A percentile compares a stretch with the other conserved stretches of the same genome.
Evolutionary conservation across 2,797 vertebrate genomes (phyloP).

Genomic region (Sphaeramia orbicularis): DNA sequence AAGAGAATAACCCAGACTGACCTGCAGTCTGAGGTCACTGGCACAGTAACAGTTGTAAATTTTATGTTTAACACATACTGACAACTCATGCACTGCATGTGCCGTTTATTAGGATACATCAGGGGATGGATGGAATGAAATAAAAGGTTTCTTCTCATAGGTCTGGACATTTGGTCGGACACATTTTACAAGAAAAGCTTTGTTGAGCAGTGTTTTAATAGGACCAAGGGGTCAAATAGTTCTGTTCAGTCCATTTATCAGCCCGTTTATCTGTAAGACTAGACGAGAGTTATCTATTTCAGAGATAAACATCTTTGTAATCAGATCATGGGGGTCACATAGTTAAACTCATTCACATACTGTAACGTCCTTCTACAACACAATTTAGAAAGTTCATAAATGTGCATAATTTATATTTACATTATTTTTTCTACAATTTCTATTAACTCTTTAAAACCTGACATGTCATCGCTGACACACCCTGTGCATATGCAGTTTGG

Average conservation of each 20-base stretch:
- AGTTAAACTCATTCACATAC: background rate
- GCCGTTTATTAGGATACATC: too few relatives aligned
- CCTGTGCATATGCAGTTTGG: too few relatives aligned
- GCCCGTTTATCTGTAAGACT: background rate
- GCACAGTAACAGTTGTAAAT: background rate
- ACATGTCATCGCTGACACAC: too few relatives aligned
- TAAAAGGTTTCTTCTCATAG: too few relatives aligned
- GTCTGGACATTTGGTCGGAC: too few relatives aligned
- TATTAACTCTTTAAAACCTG: too few relatives aligned
- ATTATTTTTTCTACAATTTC: too few relatives aligned
- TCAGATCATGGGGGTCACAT: background rate
- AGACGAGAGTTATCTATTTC: constrained; percentile 1
- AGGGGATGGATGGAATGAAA: too few relatives aligned
- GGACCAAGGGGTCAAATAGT: background rate
- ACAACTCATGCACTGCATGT: too few relatives aligned
- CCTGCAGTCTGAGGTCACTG: constrained; percentile 40
- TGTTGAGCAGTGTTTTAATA: too few relatives aligned
- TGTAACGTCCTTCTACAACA: background rate
- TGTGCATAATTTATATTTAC: background rate
- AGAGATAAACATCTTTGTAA: constrained; percentile 5
- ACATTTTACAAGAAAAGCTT: too few relatives aligned
- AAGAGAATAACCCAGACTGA: constrained; percentile 25
- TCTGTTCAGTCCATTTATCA: background rate
- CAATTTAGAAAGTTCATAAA: background rate
- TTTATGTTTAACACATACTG: too few relatives aligned